Conservation (phyloP, 2,113 vertebrate genomes). For the Theristicus caerulescens region DNA sequence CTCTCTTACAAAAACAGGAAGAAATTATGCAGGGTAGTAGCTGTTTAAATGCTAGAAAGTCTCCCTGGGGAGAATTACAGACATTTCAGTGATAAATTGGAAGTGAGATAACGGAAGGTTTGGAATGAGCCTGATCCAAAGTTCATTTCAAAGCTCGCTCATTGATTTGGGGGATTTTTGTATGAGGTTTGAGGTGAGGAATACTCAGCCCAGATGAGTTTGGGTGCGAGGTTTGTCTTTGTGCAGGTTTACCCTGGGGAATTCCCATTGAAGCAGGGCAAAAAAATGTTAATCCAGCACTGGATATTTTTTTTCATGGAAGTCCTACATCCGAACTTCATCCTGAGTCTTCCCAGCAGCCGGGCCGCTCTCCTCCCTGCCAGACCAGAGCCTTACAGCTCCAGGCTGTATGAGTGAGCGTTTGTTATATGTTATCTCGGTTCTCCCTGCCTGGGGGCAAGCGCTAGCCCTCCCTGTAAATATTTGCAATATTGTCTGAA, state of each 20-base stretch:
- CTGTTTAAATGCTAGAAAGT: conserved; percentile 55
- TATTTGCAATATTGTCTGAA: not conserved
- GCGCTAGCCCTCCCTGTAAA: not conserved
- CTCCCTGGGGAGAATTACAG: conserved; percentile 41
- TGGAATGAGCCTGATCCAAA: not conserved
- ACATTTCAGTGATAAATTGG: conserved; percentile 52
- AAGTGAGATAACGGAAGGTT: conserved; percentile 13
- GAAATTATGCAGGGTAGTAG: conserved; percentile 43
- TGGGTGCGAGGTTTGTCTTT: not conserved
- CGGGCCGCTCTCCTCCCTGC: not conserved
- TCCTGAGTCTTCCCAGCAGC: not conserved
- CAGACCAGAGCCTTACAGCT: not conserved
- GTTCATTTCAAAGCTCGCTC: not conserved
- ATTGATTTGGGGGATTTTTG: not conserved
- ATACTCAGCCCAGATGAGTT: not conserved
- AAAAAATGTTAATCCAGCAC: not conserved
- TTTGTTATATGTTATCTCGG: not conserved
- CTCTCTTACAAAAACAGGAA: conserved; percentile 47
- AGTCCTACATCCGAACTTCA: not conserved
- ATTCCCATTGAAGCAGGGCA: not conserved
- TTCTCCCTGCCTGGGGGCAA: not conserved
- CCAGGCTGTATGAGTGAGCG: not conserved
- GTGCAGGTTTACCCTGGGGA: not conserved
- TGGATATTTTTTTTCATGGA: not conserved
- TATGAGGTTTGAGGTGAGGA: not conserved